These are phyloP conservation scores for Serranus cabrilla DNA, from an alignment of 2,797 vertebrate species.

Conservation along the genomic window DNA sequence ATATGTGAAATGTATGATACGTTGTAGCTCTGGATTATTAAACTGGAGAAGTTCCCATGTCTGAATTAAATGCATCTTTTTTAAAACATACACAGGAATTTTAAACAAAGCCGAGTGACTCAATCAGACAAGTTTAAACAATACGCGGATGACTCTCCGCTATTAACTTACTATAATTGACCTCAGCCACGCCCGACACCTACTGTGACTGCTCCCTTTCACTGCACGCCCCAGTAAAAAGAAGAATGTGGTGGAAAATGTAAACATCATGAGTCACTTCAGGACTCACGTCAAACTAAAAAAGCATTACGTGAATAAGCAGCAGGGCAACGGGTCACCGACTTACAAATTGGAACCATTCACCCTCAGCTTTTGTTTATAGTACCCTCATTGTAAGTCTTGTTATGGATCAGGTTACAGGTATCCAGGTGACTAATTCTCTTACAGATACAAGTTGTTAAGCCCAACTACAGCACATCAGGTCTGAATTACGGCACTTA, in stretches of 20 bases:
- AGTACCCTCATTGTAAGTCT: slow-evolving; percentile 48
- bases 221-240: slow-evolving; percentile 11
- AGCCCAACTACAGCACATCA: slow-evolving; percentile 31
- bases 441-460: slow-evolving; percentile 24
- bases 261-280: slow-evolving; percentile 74
- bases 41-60: slow-evolving; percentile 7
- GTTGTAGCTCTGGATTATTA: background rate
- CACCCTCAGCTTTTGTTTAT: slow-evolving; percentile 41
- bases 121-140: slow-evolving; percentile 74
- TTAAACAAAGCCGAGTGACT: slow-evolving; percentile 59
- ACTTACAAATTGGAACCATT: slow-evolving; percentile 61
- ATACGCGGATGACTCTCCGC: slow-evolving; percentile 56
- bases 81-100: slow-evolving; percentile 10
- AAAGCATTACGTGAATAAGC: slow-evolving; percentile 39
- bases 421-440: slow-evolving; percentile 50
- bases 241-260: slow-evolving; percentile 69
- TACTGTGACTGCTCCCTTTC: slow-evolving; percentile 27
- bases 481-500: slow-evolving; percentile 44
- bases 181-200: slow-evolving; percentile 59
- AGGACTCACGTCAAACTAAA: slow-evolving; percentile 56
- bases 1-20: background rate
- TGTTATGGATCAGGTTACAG: slow-evolving; percentile 53
- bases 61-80: background rate
- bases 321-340: slow-evolving; percentile 51
- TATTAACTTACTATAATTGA: slow-evolving; percentile 49